Evolutionary conservation across 2,797 vertebrate genomes (phyloP), one percentile per base, ranked within the genome.

Genomic region (Moxostoma hubbsi): DNA sequence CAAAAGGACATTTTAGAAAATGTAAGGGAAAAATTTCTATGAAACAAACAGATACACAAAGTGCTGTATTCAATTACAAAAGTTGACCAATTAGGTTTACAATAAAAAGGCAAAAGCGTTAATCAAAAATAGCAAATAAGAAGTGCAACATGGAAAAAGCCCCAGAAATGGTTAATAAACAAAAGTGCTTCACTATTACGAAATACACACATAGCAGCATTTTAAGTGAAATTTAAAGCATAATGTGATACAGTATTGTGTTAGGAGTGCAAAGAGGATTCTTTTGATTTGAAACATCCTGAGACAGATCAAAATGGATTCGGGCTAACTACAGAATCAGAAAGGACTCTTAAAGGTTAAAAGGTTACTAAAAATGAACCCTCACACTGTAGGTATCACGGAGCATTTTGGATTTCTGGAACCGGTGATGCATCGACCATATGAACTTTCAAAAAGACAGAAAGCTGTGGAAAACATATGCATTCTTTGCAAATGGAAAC

Each of bases 201-300:
- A 53, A 66, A 80, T 74, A 66, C 83, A 82, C 46, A 80, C 86
- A 88, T 75, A 90, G 91, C 90, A 93, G 90, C 90, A 91, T 86
- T 85, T 61, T 13, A 69, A 77, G 75, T 24, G 36, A 51, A 59
- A 76, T 81, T 86, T 57, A 89, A 75, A 83, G 88, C 55, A 75
- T 85, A 87, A 80, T 84, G 85, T 85, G 83, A 82, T 87, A 88
- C 78, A 85, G 79, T 85, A 87, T 84, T 82, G 83, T 89, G 89
- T 88, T 90, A 86, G 87, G 83, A 88, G 90, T 90, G 87, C 88
- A 90, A 87, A 90, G 88, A 87, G 89, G 86, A 85, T 88, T 83
- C 62, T 15, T 67, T 76, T 66, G 80, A 89, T 80, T 88, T 85
- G 66, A 53, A 86, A 81, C 86, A 91, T 87, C 88, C 88, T 88